A percentile compares a stretch with the other conserved stretches of the same genome.
These are phyloP conservation scores for Pristionchus japonicus DNA, from an alignment of 2,888 invertebrate species.

Conservation along the genomic window DNA sequence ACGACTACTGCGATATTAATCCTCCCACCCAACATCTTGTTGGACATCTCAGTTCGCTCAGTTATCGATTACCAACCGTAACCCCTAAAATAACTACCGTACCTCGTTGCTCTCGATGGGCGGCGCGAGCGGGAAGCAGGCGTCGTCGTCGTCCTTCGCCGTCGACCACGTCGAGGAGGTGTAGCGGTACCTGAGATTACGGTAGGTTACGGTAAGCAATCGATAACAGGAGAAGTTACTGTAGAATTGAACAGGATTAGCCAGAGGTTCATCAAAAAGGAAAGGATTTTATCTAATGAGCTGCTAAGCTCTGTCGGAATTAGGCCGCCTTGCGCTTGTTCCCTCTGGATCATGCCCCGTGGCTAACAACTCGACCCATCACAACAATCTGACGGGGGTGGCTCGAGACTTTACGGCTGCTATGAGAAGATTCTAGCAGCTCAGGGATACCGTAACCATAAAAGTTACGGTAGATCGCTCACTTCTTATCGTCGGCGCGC, in stretches of 20 bases:
- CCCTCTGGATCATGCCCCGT: background rate
- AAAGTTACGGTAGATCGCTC: background rate
- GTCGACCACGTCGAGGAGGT: background rate
- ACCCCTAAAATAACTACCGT: background rate
- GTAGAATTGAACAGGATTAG: background rate
- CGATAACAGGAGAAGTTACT: background rate
- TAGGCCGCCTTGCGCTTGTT: background rate
- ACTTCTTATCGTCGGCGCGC: slow-evolving; percentile 35
- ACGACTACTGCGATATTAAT: too few species aligned
- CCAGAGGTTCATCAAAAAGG: background rate
- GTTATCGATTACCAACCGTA: background rate
- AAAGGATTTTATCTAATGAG: background rate
- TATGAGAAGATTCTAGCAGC: background rate
- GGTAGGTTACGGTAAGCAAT: background rate
- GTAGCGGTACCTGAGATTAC: slow-evolving; percentile 38
- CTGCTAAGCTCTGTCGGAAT: background rate
- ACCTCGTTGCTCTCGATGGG: slow-evolving; percentile 20
- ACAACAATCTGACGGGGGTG: background rate
- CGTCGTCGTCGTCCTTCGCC: background rate
- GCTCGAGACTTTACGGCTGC: background rate
- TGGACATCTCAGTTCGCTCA: too few species aligned
- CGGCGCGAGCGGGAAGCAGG: background rate
- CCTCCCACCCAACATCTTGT: too few species aligned
- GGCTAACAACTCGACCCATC: background rate
- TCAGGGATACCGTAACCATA: background rate